phyloP scores from a whole-genome alignment of 2,113 vertebrate genomes.

The Corythoichthys intestinalis region DNA sequence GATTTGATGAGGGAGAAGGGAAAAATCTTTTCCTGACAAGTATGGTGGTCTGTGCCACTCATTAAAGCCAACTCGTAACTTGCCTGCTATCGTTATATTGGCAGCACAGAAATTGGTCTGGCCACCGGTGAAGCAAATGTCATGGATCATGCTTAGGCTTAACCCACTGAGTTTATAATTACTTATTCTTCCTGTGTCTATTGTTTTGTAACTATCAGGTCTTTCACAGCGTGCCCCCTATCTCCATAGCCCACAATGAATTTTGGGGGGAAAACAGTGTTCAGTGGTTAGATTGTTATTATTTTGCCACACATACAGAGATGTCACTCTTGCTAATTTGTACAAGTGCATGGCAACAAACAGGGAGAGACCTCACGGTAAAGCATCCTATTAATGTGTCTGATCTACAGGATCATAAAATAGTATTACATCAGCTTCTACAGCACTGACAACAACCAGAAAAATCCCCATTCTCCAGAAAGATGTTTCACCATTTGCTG shows the following conservation, averaged over 20 bases:
- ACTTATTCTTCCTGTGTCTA: constrained; percentile 32
- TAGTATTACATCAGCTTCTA: not conserved
- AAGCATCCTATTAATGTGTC: not conserved
- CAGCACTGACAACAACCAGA: not conserved
- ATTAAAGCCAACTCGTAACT: constrained; percentile 42
- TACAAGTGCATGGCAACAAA: not conserved
- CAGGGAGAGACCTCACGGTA: not conserved
- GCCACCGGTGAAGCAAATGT: constrained; percentile 44
- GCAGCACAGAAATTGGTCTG: constrained; percentile 23
- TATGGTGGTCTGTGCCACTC: constrained; percentile 35
- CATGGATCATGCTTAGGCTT: constrained; percentile 36
- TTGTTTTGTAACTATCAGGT: constrained; percentile 23
- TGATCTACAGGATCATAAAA: not conserved
- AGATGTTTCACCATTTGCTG: not conserved
- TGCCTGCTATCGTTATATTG: constrained; percentile 31
- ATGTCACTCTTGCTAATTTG: not conserved
- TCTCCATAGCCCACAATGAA: not conserved
- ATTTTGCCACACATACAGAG: not conserved
- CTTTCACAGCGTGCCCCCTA: not conserved
- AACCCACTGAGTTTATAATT: constrained; percentile 40
- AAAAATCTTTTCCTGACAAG: constrained; percentile 28
- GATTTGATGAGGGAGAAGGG: constrained; percentile 21
- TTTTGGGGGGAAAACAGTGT: constrained; percentile 14
- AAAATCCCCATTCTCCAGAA: not conserved
- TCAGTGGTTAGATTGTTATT: not conserved